Evolutionary conservation across 1,140 invertebrate species (phyloP), one percentile per base, ranked within the genome.

Genomic region (Nixonia krombeini): DNA sequence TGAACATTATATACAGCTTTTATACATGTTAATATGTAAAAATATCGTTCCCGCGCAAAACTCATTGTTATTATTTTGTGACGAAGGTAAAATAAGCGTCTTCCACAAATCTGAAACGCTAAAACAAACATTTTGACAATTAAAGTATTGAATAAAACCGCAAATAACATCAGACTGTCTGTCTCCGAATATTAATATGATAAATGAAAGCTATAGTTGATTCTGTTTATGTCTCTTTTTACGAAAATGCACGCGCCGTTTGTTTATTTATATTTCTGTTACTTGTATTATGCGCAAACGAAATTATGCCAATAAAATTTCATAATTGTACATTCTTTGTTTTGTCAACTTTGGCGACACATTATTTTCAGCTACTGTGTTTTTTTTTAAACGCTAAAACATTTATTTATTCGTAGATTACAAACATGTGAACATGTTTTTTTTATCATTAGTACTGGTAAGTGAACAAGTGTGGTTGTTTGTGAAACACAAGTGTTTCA

Each of bases 231-330:
- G 13, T 35, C 10, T 35, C 12, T 42, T 18, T 33, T 25, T 25
- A 49, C 10, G 35, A 5, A 41, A 35, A 17, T 31, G 21, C 31
- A 18, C 31, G 18, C 13, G 25, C 13, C 38, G 1, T 42, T 15
- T 40, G 1, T 42, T 62, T 25, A 62, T 47, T 62, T 55, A 55
- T 52, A 52, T 8, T 16, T 46, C 41, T 46, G 52, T 56, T 64
- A 64, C 18, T 64, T 64, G 52, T 56, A 64, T 18, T 35, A 18
- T 51, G 23, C 31, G 31, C 31, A 45, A 37, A 13, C 29, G 41
- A 57, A 10, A 52, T 41, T 47, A 29, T 15, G 57, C 41, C 52
- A 66, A 66, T 51, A 52, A 66, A 12, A 23, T 28, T 29, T 38
- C 45, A 49, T 49, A 29, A 28, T 49, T 66, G 35, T 33, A 49